Evolutionary conservation across 2,888 invertebrate genomes (phyloP), one percentile per base, ranked within the genome.

Genomic region (Yponomeuta malinellus): DNA sequence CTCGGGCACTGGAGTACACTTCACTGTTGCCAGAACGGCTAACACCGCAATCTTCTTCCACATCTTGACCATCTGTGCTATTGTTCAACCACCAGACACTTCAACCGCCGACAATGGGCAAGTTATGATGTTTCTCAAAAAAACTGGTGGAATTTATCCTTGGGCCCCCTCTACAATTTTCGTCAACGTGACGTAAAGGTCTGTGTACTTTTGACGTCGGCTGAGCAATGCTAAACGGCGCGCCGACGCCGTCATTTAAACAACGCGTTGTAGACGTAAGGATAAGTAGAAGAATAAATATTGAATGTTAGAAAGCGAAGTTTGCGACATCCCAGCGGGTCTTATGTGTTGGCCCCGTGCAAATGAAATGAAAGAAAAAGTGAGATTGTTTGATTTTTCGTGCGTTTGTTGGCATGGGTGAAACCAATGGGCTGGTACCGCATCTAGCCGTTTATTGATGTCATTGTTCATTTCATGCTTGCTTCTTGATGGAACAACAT

Each of bases 261-360:
- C 83, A 81, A 80, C 76, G 74, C 74, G 43, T 31, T 68, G 71
- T 69, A 81, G 76, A 80, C 82, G 83, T 84, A 82, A 87, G 89
- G 89, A 88, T 91, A 91, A 92, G 88, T 90, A 88, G 88, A 89
- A 89, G 87, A 90, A 89, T 84, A 90, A 92, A 92, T 92, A 91
- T 92, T 91, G 83, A 81, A 82, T 87, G 85, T 84, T 90, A 91
- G 92, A 92, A 92, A 92, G 92, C 86, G 88, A 82, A 83, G 88
- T 90, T 89, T 86, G 85, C 84, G 82, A 83, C 86, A 87, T 83
- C 81, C 78, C 86, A 81, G 81, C 82, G 76, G 78, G 74, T 78
- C 80, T 78, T 77, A 78, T 83, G 82, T 84, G 83, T 84, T 43
- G 43, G 43, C 43, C 43, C 43, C 81, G 86, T 87, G 88, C 77